Base-by-base conservation (phyloP, 2,888 invertebrate genomes). In the Microctonus hyperodae region DNA sequence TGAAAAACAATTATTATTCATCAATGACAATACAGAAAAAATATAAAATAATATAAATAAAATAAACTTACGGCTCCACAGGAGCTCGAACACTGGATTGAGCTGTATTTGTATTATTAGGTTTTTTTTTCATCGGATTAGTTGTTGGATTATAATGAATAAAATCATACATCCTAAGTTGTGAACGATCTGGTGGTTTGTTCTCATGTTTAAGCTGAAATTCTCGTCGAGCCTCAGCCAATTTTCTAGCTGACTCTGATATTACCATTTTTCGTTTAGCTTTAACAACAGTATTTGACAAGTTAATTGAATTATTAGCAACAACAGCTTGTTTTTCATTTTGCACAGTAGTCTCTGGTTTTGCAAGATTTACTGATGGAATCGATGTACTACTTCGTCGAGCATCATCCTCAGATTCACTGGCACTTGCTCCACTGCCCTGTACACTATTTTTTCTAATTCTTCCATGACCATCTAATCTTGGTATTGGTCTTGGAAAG, bases 101-200 rank as follows among this genome's bases (percentile, higher is more conserved):
- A 53, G 25, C 10, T 53, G 53, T 1, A 11, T 62, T 44, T 60
- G 65, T 13, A 55, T 22, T 53, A 62, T 67, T n/a, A 65, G 1
- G 3, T 48, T 33, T 50, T 51, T 71, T 74, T 28, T 77, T 87
- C 87, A 94, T 92, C 3, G 93, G 93, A 84, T 92, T 93, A 11
- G 88, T 87, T 1, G 86, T 83, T 4, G 96, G 96, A 85, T 97
- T 97, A 85, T 94, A 96, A 85, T 92, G 95, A 77, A 97, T 95
- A 62, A 96, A 88, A 85, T 97, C 96, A 74, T 93, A 92, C 95
- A 97, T 96, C 55, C 93, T 96, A 73, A 97, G 88, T 71, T 87
- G 86, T 0, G 89, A 87, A 65, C 91, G 90, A 73, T 91, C 90
- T 0, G 89, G 89, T 65, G 82, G 79, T 68, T 84, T 85, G 50